A percentile compares a stretch with the other conserved stretches of the same genome.
phyloP scores from a whole-genome alignment of 2,797 vertebrate species.

The Neostethus bicornis region DNA sequence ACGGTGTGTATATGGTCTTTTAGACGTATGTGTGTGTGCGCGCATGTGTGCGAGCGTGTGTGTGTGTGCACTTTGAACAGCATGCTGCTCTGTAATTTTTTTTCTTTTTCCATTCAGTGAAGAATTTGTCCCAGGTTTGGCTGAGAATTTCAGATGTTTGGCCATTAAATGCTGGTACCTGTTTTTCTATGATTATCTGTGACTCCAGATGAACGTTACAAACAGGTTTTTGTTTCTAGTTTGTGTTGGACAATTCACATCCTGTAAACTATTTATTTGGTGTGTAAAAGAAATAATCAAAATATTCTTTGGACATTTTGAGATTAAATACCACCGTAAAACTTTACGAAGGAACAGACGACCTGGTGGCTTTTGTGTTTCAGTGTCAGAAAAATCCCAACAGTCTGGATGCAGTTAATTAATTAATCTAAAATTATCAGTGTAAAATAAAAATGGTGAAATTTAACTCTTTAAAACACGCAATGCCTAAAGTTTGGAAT shows the following conservation, averaged over 20 bases:
- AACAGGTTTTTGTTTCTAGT: slow-evolving; percentile 10
- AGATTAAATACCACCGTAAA: slow-evolving; percentile 18
- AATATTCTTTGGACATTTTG: slow-evolving; percentile 11
- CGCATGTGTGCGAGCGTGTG: slow-evolving; percentile 55
- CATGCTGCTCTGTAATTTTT: slow-evolving; percentile 91
- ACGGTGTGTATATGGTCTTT: slow-evolving; percentile 79
- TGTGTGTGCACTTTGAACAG: slow-evolving; percentile 84
- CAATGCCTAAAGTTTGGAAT: neutral
- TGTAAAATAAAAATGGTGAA: neutral
- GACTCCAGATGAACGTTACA: slow-evolving; percentile 5
- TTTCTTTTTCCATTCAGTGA: slow-evolving; percentile 33
- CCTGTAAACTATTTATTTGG: slow-evolving; percentile 28
- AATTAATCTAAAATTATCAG: neutral
- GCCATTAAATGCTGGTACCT: slow-evolving; percentile 23
- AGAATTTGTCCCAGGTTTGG: slow-evolving; percentile 81
- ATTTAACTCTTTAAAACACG: neutral
- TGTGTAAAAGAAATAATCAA: slow-evolving; percentile 17
- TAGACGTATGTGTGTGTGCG: slow-evolving; percentile 24
- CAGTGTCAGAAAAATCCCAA: neutral
- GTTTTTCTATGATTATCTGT: slow-evolving; percentile 15
- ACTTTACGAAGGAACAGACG: slow-evolving; percentile 1
- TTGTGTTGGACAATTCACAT: slow-evolving; percentile 8
- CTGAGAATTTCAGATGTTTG: slow-evolving; percentile 10
- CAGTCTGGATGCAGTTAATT: neutral
- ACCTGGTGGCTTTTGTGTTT: slow-evolving; percentile 4